Evolutionary conservation across 2,888 invertebrate species (phyloP).

Genomic region (Nebria brevicollis): DNA sequence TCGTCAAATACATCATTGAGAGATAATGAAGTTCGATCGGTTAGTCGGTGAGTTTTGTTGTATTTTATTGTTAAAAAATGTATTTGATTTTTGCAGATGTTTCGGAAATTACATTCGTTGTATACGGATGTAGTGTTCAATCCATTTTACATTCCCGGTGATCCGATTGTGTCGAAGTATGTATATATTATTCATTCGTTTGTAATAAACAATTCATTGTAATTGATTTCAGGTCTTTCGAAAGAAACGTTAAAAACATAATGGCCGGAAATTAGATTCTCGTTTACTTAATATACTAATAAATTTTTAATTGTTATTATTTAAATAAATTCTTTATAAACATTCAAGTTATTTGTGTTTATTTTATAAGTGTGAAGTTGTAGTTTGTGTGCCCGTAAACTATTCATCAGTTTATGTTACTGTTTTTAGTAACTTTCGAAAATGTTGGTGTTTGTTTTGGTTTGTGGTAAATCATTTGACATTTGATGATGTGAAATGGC

Average conservation of each 20-base stretch:
- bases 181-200: conserved; percentile 54
- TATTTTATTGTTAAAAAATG: conserved; percentile 50
- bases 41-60: conserved; percentile 61
- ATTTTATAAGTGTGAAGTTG: background rate
- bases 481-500: conserved; percentile 57
- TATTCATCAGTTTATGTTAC: too few relatives aligned
- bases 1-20: conserved; percentile 86
- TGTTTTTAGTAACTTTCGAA: conserved; percentile 19
- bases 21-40: conserved; percentile 94
- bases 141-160: conserved; percentile 95
- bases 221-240: conserved; percentile 70
- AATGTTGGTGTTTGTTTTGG: conserved; percentile 43
- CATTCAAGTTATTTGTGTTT: background rate
- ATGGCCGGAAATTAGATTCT: conserved; percentile 56
- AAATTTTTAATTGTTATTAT: conserved; percentile 21
- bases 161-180: conserved; percentile 88
- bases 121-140: conserved; percentile 96
- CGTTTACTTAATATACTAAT: background rate
- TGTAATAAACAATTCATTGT: background rate
- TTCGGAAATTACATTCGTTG: conserved; percentile 88
- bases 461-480: conserved; percentile 23
- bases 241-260: conserved; percentile 73
- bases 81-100: conserved; percentile 70
- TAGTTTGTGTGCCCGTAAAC: background rate
- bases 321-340: conserved; percentile 17